Evolutionary conservation across 1,140 invertebrate species (phyloP).

Genomic region (Bombus superbus): DNA sequence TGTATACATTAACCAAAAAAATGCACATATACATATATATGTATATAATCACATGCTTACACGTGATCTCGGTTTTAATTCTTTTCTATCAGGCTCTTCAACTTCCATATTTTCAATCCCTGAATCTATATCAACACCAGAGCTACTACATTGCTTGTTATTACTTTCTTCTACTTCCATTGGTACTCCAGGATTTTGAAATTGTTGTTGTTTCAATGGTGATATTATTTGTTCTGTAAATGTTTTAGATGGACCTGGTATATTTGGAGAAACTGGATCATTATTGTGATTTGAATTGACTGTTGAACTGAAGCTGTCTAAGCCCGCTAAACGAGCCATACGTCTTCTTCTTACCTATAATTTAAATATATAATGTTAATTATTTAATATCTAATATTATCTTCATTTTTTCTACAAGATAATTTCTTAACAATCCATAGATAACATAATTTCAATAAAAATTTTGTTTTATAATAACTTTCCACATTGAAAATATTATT

Average conservation of each 20-base stretch:
- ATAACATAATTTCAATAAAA: not conserved
- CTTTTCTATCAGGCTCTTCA: slow-evolving; percentile 82
- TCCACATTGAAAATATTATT: no score
- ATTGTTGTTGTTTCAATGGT: slow-evolving; percentile 72
- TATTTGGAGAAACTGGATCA: slow-evolving; percentile 66
- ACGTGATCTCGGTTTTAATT: slow-evolving; percentile 77
- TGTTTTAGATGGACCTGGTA: slow-evolving; percentile 75
- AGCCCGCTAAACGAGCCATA: slow-evolving; percentile 85
- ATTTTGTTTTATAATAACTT: not conserved
- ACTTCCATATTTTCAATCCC: slow-evolving; percentile 91
- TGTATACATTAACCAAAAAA: no score
- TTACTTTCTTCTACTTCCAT: slow-evolving; percentile 85
- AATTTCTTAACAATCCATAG: no score
- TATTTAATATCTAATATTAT: no score
- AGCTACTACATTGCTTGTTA: slow-evolving; percentile 81
- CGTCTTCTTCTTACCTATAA: slow-evolving; percentile 87
- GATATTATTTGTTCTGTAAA: slow-evolving; percentile 73
- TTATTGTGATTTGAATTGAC: slow-evolving; percentile 51
- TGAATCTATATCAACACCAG: slow-evolving; percentile 87
- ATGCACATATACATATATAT: not conserved
- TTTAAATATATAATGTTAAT: not conserved
- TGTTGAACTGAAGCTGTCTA: slow-evolving; percentile 72
- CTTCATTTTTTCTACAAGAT: no score
- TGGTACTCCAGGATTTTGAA: slow-evolving; percentile 75
- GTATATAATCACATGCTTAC: slow-evolving; percentile 66